phyloP scores from a whole-genome alignment of 2,113 vertebrate species.

The Amphiprion ocellaris region DNA sequence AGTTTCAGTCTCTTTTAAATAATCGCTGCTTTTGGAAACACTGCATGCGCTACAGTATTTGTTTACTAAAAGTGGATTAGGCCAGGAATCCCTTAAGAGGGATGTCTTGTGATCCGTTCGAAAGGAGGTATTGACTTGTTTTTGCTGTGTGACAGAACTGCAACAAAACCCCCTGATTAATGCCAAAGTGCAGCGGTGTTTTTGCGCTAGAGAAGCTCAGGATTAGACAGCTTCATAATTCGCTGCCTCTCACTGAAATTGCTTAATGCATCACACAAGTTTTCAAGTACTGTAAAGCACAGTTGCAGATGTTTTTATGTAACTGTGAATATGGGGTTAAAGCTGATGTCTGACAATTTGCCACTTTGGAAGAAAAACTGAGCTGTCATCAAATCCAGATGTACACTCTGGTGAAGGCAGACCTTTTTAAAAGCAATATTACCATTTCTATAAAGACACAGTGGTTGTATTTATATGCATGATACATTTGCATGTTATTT shows the following conservation, averaged over 20 bases:
- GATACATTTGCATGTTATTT: slow-evolving; percentile 9
- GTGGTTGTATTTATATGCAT: background rate
- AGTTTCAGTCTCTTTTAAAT: background rate
- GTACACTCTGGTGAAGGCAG: slow-evolving; percentile 1
- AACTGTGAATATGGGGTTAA: background rate
- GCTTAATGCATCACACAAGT: slow-evolving; percentile 25
- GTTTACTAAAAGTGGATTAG: slow-evolving; percentile 20
- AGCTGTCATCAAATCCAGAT: slow-evolving; percentile 8
- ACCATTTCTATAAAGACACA: background rate
- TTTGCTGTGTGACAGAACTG: slow-evolving; percentile 29
- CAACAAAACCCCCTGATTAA: slow-evolving; percentile 46
- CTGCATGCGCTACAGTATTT: background rate
- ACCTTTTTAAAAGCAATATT: no score
- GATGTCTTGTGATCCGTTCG: slow-evolving; percentile 28
- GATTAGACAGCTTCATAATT: slow-evolving; percentile 33
- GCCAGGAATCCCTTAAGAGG: slow-evolving; percentile 11
- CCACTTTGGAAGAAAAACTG: background rate
- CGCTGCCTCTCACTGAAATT: slow-evolving; percentile 1
- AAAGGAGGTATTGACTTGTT: slow-evolving; percentile 42
- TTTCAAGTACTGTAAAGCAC: slow-evolving; percentile 20
- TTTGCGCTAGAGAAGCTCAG: slow-evolving; percentile 16
- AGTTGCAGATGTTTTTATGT: background rate
- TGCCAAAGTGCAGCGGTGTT: slow-evolving; percentile 17
- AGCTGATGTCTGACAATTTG: slow-evolving; percentile 11
- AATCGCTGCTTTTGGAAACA: slow-evolving; percentile 3